Percentiles rank a stretch among this genome's conserved stretches.
These are phyloP conservation scores for Siphamia tubifer DNA, from an alignment of 2,113 vertebrate species.

Conservation along the genomic window DNA sequence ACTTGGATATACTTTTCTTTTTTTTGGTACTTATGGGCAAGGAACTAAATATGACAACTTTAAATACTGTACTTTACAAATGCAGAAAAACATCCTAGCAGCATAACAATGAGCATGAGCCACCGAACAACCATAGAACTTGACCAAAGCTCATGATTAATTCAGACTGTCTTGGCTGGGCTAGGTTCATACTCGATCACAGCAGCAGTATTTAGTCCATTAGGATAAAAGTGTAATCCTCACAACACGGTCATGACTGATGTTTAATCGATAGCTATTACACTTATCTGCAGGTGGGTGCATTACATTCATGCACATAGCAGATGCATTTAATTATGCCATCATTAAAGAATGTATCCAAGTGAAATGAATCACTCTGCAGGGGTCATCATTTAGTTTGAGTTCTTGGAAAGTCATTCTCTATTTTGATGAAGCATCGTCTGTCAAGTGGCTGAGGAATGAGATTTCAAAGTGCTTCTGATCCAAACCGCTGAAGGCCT, in stretches of 20 bases:
- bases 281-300: not conserved
- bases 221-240: slow-evolving; percentile 8
- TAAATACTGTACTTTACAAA: no score
- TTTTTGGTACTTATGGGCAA: no score
- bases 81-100: no score
- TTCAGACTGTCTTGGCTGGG: not conserved
- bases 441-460: slow-evolving; percentile 25
- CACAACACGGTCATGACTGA: slow-evolving; percentile 4
- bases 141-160: not conserved
- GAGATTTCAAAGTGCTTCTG: slow-evolving; percentile 36
- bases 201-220: slow-evolving; percentile 17
- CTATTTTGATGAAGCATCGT: not conserved
- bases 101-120: not conserved
- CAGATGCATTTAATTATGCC: slow-evolving; percentile 7
- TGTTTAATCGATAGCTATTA: slow-evolving; percentile 9
- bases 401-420: not conserved
- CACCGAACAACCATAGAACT: not conserved
- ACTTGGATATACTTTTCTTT: no score
- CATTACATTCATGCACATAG: slow-evolving; percentile 6
- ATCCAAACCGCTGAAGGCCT: slow-evolving; percentile 39
- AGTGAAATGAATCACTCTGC: not conserved
- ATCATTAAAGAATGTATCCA: not conserved
- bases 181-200: not conserved
- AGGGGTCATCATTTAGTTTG: not conserved
- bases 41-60: no score